phyloP scores from a whole-genome alignment of 2,797 vertebrate genomes.

The Melanotaenia nigrans region DNA sequence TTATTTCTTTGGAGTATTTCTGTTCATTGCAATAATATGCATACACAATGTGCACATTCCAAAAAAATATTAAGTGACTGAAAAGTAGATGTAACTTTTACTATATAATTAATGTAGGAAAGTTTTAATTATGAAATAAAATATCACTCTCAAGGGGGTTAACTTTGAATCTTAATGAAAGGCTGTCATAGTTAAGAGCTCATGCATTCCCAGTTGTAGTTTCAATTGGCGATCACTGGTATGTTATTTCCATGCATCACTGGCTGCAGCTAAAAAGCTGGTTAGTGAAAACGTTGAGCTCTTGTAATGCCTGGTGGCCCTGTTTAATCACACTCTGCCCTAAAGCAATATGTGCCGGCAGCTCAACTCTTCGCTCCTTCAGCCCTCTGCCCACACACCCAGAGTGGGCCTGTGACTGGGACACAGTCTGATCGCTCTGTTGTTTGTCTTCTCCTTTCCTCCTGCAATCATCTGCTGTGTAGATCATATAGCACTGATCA shows the following conservation, averaged over 20 bases:
- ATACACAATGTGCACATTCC: background rate
- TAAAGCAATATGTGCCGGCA: conserved; percentile 15
- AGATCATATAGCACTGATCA: conserved; percentile 99
- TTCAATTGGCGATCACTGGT: background rate
- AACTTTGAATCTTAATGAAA: background rate
- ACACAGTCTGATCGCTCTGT: conserved; percentile 78
- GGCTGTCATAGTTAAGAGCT: background rate
- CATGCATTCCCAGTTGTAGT: background rate
- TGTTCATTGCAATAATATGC: background rate
- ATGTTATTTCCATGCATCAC: background rate
- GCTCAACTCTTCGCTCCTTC: conserved; percentile 20
- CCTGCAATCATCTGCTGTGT: conserved; percentile 39
- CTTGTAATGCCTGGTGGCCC: conserved; percentile 16
- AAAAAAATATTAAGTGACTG: background rate
- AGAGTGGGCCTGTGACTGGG: conserved; percentile 64
- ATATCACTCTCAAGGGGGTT: background rate
- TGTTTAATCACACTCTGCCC: background rate
- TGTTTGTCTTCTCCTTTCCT: conserved; percentile 60
- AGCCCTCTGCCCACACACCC: conserved; percentile 51
- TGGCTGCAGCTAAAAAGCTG: background rate
- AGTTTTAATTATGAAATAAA: background rate
- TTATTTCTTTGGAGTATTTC: background rate
- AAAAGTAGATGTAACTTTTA: background rate
- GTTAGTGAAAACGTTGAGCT: background rate
- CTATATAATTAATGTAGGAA: background rate